phyloP scores from a whole-genome alignment of 2,797 vertebrate genomes.

The Acropternis orthonyx region DNA sequence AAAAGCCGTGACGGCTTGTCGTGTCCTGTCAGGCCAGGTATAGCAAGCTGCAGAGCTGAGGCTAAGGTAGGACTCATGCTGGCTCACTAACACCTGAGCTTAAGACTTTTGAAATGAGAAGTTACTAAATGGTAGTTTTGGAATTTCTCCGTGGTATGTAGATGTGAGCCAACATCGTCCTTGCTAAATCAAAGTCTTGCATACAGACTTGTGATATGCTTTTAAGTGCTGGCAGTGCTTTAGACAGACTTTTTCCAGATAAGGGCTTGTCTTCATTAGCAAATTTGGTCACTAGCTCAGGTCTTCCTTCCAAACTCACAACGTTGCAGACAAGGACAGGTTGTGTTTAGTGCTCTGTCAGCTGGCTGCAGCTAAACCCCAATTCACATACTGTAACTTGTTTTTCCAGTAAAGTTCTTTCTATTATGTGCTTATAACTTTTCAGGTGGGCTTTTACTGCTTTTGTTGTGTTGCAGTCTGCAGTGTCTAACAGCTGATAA shows the following conservation, averaged over 20 bases:
- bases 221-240: conserved; percentile 27
- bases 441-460: background rate
- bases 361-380: background rate
- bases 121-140: conserved; percentile 35
- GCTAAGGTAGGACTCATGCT: background rate
- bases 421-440: background rate
- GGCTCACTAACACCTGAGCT: background rate
- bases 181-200: conserved; percentile 36
- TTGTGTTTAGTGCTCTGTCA: background rate
- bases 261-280: conserved; percentile 51
- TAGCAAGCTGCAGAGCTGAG: background rate
- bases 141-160: conserved; percentile 24
- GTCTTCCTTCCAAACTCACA: conserved; percentile 12
- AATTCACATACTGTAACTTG: background rate
- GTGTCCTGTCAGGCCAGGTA: background rate
- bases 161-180: background rate
- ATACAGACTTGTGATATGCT: conserved; percentile 35
- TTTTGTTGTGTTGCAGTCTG: rapidly evolving
- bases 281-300: conserved; percentile 23
- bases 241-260: conserved; percentile 35
- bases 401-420: background rate
- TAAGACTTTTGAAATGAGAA: background rate
- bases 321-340: background rate
- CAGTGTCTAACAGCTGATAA: background rate
- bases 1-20: rapidly evolving